Base-by-base conservation (phyloP, 2,888 invertebrate species). In the Drosophila flavopinicola region DNA sequence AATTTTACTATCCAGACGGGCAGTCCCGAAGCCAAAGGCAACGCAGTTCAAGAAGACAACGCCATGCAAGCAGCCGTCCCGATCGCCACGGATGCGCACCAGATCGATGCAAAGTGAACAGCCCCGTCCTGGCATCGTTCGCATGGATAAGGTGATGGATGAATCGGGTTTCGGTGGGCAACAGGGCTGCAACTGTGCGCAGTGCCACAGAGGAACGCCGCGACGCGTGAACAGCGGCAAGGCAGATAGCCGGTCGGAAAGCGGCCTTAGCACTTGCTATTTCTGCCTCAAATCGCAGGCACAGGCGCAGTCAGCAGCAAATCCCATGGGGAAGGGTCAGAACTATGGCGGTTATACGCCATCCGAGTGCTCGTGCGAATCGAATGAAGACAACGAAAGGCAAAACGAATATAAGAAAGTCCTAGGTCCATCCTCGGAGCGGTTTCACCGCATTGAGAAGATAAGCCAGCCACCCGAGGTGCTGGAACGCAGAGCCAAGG, bases 301-400 rank as follows among this genome's bases (percentile, higher is more conserved):
- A 2, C n/a, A 11, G 1, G 6, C 0, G 3, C 1, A 4, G 11
- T 1, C n/a, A 30, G n/a, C n/a, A n/a, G n/a, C n/a, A n/a, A n/a
- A n/a, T n/a, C n/a, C n/a, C n/a, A 1, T 1, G 6, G 2, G 17
- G 4, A 25, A 24, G 6, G 15, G 24, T 6, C 1, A 10, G 4
- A 61, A 64, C 7, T 53, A 72, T 51, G 68, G 58, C 0, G 77
- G 68, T 1, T 77, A 73, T 15, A 44, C 59, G 2, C 29, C 63
- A 10, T 78, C 78, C 0, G 63, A 57, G 3, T 15, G 38, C 13
- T 75, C 63, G 9, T 20, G 17, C 7, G 56, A 30, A 6, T 1
- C 5, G 1, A 15, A 9, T 7, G 4, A n/a, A n/a, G n/a, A 1
- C 17, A 17, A 6, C 3, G 6, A 4, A 1, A n/a, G 13, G 9